Conservation (phyloP, 2,888 invertebrate genomes). For the Diadegma fenestrale region DNA sequence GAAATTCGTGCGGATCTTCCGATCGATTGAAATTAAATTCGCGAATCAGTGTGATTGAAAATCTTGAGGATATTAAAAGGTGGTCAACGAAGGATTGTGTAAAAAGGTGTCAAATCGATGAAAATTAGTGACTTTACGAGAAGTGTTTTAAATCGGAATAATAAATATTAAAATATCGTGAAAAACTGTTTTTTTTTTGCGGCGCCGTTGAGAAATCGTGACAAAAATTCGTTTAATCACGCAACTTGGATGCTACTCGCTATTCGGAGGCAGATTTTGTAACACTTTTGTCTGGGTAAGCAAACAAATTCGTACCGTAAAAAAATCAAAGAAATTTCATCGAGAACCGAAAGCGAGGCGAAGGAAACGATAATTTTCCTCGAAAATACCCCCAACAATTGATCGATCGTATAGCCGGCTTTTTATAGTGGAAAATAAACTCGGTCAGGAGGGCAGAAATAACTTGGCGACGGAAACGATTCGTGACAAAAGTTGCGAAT, state of each 20-base stretch:
- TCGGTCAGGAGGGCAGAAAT: constrained; percentile 62
- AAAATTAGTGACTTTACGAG: constrained; percentile 34
- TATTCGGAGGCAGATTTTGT: constrained; percentile 49
- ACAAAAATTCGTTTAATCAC: constrained; percentile 63
- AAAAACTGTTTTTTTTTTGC: constrained; percentile 48
- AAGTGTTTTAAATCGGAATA: constrained; percentile 39
- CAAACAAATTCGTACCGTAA: neutral
- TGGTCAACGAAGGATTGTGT: constrained; percentile 34
- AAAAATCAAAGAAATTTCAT: neutral
- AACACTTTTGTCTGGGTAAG: constrained; percentile 69
- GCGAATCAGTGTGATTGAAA: constrained; percentile 44
- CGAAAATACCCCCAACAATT: neutral
- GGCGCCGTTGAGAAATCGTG: constrained; percentile 13
- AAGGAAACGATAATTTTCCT: neutral
- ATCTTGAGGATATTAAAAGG: constrained; percentile 22
- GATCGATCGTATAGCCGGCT: constrained; percentile 3
- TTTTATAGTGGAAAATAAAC: neutral
- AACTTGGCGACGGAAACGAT: constrained; percentile 40
- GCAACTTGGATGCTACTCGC: constrained; percentile 69
- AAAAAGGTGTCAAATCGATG: neutral
- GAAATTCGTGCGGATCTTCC: neutral
- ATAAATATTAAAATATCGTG: constrained; percentile 14
- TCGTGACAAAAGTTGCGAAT: neutral
- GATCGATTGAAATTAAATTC: neutral
- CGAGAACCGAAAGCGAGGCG: too few species aligned